Conservation (phyloP, 2,113 vertebrate species). For the Tychaedon coryphoeus region DNA sequence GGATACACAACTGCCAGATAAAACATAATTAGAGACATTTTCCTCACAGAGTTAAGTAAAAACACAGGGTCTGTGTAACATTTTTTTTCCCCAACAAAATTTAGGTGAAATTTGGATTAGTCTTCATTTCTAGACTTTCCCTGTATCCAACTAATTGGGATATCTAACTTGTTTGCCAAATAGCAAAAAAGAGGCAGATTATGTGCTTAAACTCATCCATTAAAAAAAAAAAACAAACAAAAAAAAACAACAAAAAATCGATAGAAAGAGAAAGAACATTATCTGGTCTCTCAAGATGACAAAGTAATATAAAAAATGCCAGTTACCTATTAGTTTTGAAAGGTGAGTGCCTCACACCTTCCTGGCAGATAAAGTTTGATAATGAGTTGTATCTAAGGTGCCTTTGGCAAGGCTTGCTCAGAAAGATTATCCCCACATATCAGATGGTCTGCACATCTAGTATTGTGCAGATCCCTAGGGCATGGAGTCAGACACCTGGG, state of each 20-base stretch:
- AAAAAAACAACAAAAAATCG: no score
- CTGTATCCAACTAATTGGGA: not conserved
- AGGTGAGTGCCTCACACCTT: not conserved
- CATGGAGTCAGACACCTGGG: rapidly evolving
- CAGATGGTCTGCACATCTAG: not conserved
- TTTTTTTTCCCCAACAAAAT: not conserved
- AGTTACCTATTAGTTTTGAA: not conserved
- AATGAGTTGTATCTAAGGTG: not conserved
- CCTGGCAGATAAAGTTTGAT: not conserved
- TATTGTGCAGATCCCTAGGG: not conserved
- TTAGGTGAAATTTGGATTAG: not conserved
- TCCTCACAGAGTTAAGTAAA: not conserved
- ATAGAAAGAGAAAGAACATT: not conserved
- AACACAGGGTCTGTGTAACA: rapidly evolving
- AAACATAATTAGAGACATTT: not conserved
- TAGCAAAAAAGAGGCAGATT: not conserved
- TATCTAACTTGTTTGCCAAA: not conserved
- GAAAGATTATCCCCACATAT: not conserved
- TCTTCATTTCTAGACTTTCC: not conserved
- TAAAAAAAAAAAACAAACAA: not conserved
- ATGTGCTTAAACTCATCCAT: not conserved
- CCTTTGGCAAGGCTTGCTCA: not conserved
- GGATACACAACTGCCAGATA: not conserved
- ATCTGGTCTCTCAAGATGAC: not conserved
- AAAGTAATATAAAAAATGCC: not conserved